A percentile compares a stretch with the other conserved stretches of the same genome.
Conservation (phyloP, 2,888 invertebrate species). For the Melangyna quadrimaculata region DNA sequence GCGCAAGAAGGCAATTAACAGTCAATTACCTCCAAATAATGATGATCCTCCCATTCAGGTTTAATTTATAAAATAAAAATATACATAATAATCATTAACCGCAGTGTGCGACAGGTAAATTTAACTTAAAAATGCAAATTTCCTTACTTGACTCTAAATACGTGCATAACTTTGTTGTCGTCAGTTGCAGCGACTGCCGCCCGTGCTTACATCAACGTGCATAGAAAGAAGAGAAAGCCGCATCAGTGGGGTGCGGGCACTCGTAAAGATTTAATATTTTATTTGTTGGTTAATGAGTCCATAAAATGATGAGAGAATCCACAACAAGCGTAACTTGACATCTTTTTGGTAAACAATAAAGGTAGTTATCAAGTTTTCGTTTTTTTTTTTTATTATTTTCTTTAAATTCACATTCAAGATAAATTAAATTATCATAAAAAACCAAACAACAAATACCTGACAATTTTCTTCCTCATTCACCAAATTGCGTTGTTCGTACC, state of each 20-base stretch:
- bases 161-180: neutral
- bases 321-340: constrained; percentile 6
- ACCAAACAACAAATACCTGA: neutral
- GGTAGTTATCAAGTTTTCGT: neutral
- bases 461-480: constrained; percentile 38
- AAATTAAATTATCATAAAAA: neutral
- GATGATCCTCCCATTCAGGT: constrained; percentile 50
- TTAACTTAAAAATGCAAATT: constrained; percentile 59
- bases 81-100: constrained; percentile 30
- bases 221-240: constrained; percentile 57
- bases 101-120: constrained; percentile 27
- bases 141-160: constrained; percentile 8
- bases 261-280: constrained; percentile 26
- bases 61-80: constrained; percentile 34
- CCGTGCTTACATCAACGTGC: neutral
- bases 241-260: neutral
- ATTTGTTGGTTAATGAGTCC: constrained; percentile 45
- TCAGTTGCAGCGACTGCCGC: neutral
- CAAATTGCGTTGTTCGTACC: constrained; percentile 33
- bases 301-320: constrained; percentile 38
- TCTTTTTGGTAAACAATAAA: constrained; percentile 1
- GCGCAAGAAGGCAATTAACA: constrained; percentile 48
- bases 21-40: constrained; percentile 48
- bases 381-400: neutral
- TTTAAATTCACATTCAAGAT: neutral